Conservation (phyloP, 2,113 vertebrate species). For the Phylloscopus trochilus region DNA sequence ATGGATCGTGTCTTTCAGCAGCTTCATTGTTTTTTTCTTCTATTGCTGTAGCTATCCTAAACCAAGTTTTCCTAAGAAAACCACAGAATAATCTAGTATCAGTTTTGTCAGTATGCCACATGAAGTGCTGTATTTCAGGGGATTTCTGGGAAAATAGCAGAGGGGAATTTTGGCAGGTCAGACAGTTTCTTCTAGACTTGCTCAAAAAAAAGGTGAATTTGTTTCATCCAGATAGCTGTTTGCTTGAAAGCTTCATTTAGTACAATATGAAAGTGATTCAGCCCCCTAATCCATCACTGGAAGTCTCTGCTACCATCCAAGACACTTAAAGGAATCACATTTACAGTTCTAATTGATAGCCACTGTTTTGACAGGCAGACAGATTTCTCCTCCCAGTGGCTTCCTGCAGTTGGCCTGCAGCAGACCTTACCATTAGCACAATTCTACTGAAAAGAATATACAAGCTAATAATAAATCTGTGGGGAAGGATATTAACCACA, state of each 20-base stretch:
- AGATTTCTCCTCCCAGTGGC: slow-evolving; percentile 40
- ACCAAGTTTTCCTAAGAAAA: slow-evolving; percentile 21
- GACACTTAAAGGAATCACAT: slow-evolving; percentile 53
- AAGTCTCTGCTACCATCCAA: slow-evolving; percentile 39
- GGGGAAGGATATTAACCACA: slow-evolving; percentile 48
- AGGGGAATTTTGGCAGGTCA: neutral
- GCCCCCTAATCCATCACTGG: slow-evolving; percentile 40
- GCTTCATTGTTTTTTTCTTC: neutral
- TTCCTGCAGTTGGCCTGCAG: slow-evolving; percentile 47
- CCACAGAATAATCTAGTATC: neutral
- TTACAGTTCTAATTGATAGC: slow-evolving; percentile 63
- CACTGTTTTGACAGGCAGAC: slow-evolving; percentile 55
- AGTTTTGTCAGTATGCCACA: neutral
- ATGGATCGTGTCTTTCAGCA: neutral
- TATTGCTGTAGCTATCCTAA: neutral
- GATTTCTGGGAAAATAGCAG: slow-evolving; percentile 5
- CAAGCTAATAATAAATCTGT: slow-evolving; percentile 29
- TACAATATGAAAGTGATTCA: slow-evolving; percentile 38
- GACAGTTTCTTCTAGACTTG: slow-evolving; percentile 11
- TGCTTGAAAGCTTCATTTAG: slow-evolving; percentile 41
- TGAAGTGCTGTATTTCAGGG: slow-evolving; percentile 23
- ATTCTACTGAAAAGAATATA: slow-evolving; percentile 17
- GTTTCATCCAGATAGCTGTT: slow-evolving; percentile 20
- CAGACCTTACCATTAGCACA: slow-evolving; percentile 63
- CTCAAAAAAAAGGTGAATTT: slow-evolving; percentile 43